Evolutionary conservation across 2,113 vertebrate species (phyloP), one percentile per base, ranked within the genome.

Genomic region (Todiramphus chloris): DNA sequence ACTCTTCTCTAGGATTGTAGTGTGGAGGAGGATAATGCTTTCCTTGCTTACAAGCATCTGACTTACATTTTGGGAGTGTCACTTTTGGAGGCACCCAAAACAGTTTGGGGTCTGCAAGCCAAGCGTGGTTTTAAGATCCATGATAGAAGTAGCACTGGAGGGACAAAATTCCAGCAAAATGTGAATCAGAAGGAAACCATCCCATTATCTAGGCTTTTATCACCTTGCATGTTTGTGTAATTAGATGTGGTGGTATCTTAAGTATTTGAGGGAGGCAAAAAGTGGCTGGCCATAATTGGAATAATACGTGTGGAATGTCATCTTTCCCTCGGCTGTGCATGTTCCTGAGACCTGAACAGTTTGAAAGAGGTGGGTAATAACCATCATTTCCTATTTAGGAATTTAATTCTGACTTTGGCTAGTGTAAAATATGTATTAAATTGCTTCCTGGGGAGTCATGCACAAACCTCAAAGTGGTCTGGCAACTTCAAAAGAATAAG

Each of bases 261-360:
- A 69, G 53, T 78, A 89, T 89, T 58, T 81, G 85, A 89, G 35
- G 35, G 44, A 91, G 70, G 58, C 20, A 90, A 66, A 93, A 89
- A 19, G 24, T 66, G 69, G 21, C 69, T 89, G 66, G 10, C 90
- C 64, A 28, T 93, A 91, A 93, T 31, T 94, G 90, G 79, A 92
- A 87, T 85, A 87, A 10, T 78, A 95, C 72, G 74, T 39, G 53
- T 87, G 83, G 89, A 89, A 96, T 94, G 69, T 94, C 5, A 4
- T 44, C 62, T 89, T 79, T 81, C 43, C 35, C 39, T 83, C 0
- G 2, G 19, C 21, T 17, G 4, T 75, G 64, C 31, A 6, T 28
- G 43, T 67, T 72, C 39, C 63, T 31, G 55, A 10, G 73, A 81
- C 44, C 51, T 70, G 23, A 73, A 43, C 24, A 31, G 33, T 84